A percentile compares a stretch with the other conserved stretches of the same genome.
Conservation (phyloP, 2,113 vertebrate species). For the Peromyscus leucopus region DNA sequence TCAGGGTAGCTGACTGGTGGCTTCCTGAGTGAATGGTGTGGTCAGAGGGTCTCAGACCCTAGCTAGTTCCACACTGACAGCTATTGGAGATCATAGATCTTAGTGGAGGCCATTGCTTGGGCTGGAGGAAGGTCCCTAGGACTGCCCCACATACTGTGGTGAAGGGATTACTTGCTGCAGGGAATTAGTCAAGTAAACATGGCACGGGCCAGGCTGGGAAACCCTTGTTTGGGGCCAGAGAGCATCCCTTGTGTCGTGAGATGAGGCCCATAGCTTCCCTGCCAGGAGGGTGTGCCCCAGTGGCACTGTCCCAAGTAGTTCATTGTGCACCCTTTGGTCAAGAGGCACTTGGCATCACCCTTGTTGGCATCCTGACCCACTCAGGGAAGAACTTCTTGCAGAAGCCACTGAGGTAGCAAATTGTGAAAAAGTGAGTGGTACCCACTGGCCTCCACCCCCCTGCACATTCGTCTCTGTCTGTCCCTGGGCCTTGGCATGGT, state of each 20-base stretch:
- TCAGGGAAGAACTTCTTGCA: not conserved
- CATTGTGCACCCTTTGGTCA: not conserved
- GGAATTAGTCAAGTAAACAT: not conserved
- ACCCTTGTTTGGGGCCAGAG: not conserved
- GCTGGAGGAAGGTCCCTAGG: too few species aligned
- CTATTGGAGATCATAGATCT: not conserved
- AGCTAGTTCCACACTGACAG: not conserved
- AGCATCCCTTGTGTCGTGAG: not conserved
- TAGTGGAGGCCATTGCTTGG: accelerated
- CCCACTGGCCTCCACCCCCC: accelerated
- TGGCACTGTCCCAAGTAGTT: accelerated
- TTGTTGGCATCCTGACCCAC: accelerated
- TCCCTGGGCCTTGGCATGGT: not conserved
- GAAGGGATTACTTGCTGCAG: not conserved
- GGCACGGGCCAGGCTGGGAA: not conserved
- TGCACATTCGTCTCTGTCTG: accelerated
- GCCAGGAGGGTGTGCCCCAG: not conserved
- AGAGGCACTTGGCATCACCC: not conserved
- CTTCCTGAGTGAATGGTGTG: not conserved
- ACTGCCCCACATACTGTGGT: accelerated
- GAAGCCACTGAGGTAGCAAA: not conserved
- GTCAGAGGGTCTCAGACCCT: accelerated
- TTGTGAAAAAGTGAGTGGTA: not conserved
- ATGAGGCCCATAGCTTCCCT: not conserved
- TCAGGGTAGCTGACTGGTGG: not conserved